Conservation (phyloP, 2,888 invertebrate species). For the Machimus rusticus region DNA sequence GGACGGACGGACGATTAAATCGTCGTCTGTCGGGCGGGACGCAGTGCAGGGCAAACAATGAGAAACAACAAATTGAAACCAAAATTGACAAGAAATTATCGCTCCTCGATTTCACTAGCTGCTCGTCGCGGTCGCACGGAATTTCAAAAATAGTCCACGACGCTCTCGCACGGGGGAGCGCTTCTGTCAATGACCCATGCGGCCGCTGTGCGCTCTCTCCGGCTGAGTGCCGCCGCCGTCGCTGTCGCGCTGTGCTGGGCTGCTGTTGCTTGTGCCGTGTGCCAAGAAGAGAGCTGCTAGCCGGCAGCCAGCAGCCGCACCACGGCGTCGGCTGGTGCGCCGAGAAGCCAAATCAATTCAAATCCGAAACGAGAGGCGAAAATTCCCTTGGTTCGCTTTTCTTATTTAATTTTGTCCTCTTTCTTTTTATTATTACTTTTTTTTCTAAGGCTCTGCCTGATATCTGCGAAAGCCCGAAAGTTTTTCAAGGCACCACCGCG, state of each 20-base stretch:
- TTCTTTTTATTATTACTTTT: neutral
- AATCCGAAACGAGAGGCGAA: neutral
- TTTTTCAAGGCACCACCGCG: neutral
- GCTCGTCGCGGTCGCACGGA: conserved; percentile 12
- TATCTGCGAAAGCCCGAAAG: neutral
- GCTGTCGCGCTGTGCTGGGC: too few relatives aligned
- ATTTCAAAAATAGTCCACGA: conserved; percentile 34
- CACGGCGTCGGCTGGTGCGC: neutral
- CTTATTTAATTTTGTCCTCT: neutral
- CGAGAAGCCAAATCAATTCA: conserved; percentile 9
- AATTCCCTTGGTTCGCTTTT: neutral
- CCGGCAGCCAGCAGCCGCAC: neutral
- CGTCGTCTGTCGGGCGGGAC: neutral
- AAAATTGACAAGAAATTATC: conserved; percentile 39
- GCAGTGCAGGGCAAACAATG: neutral
- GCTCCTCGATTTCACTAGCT: conserved; percentile 17
- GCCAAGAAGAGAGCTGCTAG: neutral
- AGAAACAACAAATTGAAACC: conserved; percentile 11
- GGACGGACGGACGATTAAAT: neutral
- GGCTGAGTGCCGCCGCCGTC: neutral
- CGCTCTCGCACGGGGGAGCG: neutral
- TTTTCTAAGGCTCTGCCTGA: neutral
- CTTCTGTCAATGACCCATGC: conserved; percentile 32
- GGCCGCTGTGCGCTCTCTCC: neutral
- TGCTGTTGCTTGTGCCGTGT: neutral